Conservation (phyloP, 2,888 invertebrate species). For the Lepidochrysops patricia region DNA sequence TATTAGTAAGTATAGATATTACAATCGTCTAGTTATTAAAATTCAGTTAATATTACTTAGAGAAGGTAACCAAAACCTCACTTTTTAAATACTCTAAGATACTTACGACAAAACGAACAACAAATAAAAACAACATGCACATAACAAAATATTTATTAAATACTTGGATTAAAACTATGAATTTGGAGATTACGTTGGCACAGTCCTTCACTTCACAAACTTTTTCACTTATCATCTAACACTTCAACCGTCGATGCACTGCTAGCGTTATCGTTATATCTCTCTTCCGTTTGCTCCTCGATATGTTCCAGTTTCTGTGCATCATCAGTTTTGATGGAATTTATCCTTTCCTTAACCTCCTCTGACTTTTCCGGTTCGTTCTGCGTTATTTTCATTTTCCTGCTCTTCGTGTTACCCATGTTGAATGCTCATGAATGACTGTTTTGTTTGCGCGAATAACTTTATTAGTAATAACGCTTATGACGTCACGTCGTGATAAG, state of each 20-base stretch:
- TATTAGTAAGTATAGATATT: too few species aligned
- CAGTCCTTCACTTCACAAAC: constrained; percentile 6
- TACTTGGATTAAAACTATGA: constrained; percentile 9
- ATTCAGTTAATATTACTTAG: too few species aligned
- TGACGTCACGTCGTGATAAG: constrained; percentile 37
- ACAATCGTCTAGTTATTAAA: too few species aligned
- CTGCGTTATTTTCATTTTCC: constrained; percentile 57
- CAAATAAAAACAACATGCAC: constrained; percentile 1
- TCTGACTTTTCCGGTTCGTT: constrained; percentile 36
- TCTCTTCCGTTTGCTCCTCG: constrained; percentile 36
- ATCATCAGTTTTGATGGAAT: constrained; percentile 48
- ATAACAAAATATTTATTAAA: constrained; percentile 1
- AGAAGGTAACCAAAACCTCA: too few species aligned
- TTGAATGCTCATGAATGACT: constrained; percentile 34
- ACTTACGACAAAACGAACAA: neutral
- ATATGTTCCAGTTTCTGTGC: constrained; percentile 24
- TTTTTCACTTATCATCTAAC: constrained; percentile 56
- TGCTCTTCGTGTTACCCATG: constrained; percentile 65
- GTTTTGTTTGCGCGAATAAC: constrained; percentile 28
- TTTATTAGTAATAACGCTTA: constrained; percentile 10
- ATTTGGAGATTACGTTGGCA: constrained; percentile 17
- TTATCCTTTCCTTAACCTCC: constrained; percentile 42
- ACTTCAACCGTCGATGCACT: constrained; percentile 67
- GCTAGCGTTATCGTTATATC: constrained; percentile 56
- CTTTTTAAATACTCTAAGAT: too few species aligned